Conservation (phyloP, 2,888 invertebrate species). For the Achlya flavicornis region DNA sequence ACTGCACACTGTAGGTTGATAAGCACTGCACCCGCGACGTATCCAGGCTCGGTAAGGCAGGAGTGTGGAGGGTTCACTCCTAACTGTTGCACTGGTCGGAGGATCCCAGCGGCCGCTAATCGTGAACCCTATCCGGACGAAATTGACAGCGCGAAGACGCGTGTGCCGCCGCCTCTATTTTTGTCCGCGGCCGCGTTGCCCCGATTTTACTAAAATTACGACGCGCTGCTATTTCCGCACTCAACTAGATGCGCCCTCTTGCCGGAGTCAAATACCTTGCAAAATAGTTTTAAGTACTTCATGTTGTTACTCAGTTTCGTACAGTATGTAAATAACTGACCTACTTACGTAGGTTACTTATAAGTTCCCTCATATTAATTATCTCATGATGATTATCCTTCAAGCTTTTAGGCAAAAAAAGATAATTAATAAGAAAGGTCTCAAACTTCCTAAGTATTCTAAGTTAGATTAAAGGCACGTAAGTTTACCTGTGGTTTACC, state of each 20-base stretch:
- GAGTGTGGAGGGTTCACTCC: constrained; percentile 17
- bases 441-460: too few relatives aligned
- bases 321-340: neutral
- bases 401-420: too few relatives aligned
- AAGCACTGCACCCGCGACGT: constrained; percentile 56
- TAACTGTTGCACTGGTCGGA: constrained; percentile 13
- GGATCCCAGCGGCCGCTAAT: constrained; percentile 59
- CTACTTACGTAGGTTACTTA: neutral
- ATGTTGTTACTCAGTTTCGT: neutral
- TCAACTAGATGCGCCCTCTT: constrained; percentile 67
- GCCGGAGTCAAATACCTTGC: constrained; percentile 64
- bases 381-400: neutral
- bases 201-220: constrained; percentile 84
- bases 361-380: neutral
- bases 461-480: too few relatives aligned
- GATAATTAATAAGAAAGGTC: too few relatives aligned
- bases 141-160: constrained; percentile 79
- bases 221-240: constrained; percentile 82
- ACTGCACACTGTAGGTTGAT: constrained; percentile 39
- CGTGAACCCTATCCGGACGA: constrained; percentile 79
- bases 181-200: constrained; percentile 81
- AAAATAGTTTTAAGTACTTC: constrained; percentile 42
- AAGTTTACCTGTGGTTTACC: too few relatives aligned
- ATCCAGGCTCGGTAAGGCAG: neutral
- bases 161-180: constrained; percentile 77